Evolutionary conservation across 1,140 invertebrate species (phyloP), one percentile per base, ranked within the genome.

Genomic region (Drosophila mojavensis): DNA sequence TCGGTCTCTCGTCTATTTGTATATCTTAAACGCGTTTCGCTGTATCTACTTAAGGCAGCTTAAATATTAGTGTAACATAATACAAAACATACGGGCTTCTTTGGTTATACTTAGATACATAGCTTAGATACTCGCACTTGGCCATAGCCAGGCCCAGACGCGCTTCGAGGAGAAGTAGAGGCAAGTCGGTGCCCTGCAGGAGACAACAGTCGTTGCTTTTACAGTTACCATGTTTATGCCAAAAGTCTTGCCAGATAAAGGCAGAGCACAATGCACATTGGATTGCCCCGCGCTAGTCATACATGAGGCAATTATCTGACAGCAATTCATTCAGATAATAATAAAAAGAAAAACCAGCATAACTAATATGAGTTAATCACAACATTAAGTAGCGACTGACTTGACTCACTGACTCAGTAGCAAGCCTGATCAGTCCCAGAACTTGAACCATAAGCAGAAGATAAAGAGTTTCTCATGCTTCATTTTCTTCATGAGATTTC

Each of bases 31-130:
- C 83, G 84, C 84, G 83, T 88, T 88, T 88, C 76, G 79, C 81
- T 88, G 83, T 88, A 88, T 89, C 84, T 89, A 89, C 80, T 89
- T 88, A 83, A 89, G 83, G 62, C 83, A 86, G 83, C 83, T 86
- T 86, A 86, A 86, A 88, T 88, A 88, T 88, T 88, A 89, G 83
- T 88, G 83, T 88, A 88, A 88, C 84, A 89, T 89, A 88, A 88
- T 88, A 89, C 83, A 88, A 83, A 83, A 88, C 77, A 88, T 88
- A 88, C 83, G 84, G 84, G 83, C 83, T 88, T 88, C 83, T 89
- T 89, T 89, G 79, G 83, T 66, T 78, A 88, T 88, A 83, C 80
- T 88, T 88, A 88, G 80, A 86, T 86, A 78, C 79, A 83, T 77
- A 74, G 83, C 83, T 82, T 65, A 88, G 83, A 86, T 82, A 82